Evolutionary conservation across 2,888 invertebrate species (phyloP).

Genomic region (Callinectes sapidus): DNA sequence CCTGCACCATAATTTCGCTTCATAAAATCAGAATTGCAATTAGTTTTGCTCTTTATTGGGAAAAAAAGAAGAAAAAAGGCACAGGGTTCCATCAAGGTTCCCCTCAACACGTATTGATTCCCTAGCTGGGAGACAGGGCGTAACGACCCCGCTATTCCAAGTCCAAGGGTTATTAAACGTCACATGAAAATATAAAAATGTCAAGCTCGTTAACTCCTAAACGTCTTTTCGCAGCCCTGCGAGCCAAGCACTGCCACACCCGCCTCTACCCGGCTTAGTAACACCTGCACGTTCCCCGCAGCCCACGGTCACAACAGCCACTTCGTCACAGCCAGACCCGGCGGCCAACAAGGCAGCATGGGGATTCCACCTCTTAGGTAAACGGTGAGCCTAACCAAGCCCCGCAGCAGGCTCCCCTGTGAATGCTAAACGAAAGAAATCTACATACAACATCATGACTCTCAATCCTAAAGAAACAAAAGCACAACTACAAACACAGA

Average conservation of each 20-base stretch:
- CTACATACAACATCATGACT: conserved; percentile 3
- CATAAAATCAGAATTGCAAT: neutral
- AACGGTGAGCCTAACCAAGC: neutral
- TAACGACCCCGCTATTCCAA: neutral
- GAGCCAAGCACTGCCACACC: neutral
- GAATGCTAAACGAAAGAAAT: conserved; percentile 2
- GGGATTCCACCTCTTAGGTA: conserved; percentile 4
- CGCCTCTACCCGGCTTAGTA: neutral
- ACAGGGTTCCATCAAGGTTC: neutral
- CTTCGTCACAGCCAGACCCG: conserved; percentile 19
- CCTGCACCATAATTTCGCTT: neutral
- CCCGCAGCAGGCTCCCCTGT: neutral
- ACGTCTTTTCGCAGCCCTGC: neutral
- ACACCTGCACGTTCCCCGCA: neutral
- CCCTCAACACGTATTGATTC: neutral
- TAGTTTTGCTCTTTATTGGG: conserved; percentile 2
- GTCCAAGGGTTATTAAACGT: neutral
- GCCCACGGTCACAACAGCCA: conserved; percentile 27
- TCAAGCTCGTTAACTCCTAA: neutral
- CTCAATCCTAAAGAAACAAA: neutral
- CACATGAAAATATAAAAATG: neutral
- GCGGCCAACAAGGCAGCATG: neutral
- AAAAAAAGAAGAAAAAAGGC: neutral
- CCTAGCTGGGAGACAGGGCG: neutral
- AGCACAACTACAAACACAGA: neutral